Conservation (phyloP, 2,888 invertebrate species). For the Alviniconcha strummeri region DNA sequence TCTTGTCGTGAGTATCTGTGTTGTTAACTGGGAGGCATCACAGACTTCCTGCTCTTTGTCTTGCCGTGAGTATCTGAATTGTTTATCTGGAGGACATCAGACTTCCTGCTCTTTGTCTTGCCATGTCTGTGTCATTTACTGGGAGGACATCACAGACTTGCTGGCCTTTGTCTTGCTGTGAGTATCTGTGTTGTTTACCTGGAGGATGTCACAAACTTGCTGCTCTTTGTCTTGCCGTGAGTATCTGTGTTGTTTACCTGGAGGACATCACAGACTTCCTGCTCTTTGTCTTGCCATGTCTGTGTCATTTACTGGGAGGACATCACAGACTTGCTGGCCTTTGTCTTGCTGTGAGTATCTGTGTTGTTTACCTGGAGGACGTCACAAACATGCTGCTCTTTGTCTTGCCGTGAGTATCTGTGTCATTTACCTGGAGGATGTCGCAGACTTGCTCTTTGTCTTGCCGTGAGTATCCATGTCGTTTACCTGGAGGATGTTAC, state of each 20-base stretch:
- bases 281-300: too few relatives aligned
- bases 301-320: slow-evolving; percentile 97
- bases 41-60: slow-evolving; percentile 94
- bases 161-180: slow-evolving; percentile 92
- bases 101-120: slow-evolving; percentile 93
- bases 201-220: too few relatives aligned
- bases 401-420: too few relatives aligned
- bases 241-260: too few relatives aligned
- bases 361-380: too few relatives aligned
- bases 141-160: slow-evolving; percentile 98
- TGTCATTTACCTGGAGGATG: too few relatives aligned
- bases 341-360: too few relatives aligned
- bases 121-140: slow-evolving; percentile 84
- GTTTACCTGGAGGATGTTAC: slow-evolving; percentile 93
- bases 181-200: too few relatives aligned
- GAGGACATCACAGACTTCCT: slow-evolving; percentile 98
- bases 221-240: too few relatives aligned
- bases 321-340: slow-evolving; percentile 94
- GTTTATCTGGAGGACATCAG: slow-evolving; percentile 97
- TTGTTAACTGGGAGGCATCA: slow-evolving; percentile 96
- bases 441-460: too few relatives aligned
- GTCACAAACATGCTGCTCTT: too few relatives aligned
- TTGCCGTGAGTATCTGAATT: slow-evolving; percentile 96
- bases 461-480: slow-evolving; percentile 84
- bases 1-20: slow-evolving; percentile 86